Conservation (phyloP, 2,888 invertebrate species). For the Tetheella fluctuosa region DNA sequence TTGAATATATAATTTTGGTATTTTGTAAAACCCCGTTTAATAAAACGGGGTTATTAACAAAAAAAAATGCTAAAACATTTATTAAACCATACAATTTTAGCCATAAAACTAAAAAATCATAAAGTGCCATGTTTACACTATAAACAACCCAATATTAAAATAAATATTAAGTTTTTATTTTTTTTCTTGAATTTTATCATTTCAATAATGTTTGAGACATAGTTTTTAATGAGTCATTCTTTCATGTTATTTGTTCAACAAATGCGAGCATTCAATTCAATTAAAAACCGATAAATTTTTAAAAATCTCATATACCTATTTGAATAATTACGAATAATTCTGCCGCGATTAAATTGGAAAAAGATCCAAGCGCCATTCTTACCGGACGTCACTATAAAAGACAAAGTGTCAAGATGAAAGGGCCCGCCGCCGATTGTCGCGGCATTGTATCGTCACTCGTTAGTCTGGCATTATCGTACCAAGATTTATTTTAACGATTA, state of each 20-base stretch:
- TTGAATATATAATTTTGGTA: too few species aligned
- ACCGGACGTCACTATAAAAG: conserved; percentile 56
- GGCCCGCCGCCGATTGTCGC: conserved; percentile 79
- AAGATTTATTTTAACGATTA: conserved; percentile 83
- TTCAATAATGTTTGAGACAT: too few species aligned
- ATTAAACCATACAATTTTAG: too few species aligned
- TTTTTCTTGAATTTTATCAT: neutral
- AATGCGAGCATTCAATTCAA: conserved; percentile 7
- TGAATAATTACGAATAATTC: conserved; percentile 13
- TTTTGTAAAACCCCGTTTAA: too few species aligned
- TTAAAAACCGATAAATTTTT: conserved; percentile 11
- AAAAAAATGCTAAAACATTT: too few species aligned
- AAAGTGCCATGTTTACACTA: too few species aligned
- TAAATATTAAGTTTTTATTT: neutral
- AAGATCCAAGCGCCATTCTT: conserved; percentile 36
- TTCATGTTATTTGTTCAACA: neutral
- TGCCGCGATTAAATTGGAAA: conserved; percentile 15
- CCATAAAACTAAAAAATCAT: too few species aligned
- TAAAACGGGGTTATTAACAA: too few species aligned
- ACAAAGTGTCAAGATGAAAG: conserved; percentile 83
- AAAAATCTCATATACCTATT: neutral
- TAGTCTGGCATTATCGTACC: conserved; percentile 79
- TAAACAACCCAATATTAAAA: too few species aligned
- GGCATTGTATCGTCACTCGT: conserved; percentile 82
- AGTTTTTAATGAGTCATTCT: too few species aligned